phyloP scores from a whole-genome alignment of 1,140 invertebrate species.

The Dufourea novaeangliae region DNA sequence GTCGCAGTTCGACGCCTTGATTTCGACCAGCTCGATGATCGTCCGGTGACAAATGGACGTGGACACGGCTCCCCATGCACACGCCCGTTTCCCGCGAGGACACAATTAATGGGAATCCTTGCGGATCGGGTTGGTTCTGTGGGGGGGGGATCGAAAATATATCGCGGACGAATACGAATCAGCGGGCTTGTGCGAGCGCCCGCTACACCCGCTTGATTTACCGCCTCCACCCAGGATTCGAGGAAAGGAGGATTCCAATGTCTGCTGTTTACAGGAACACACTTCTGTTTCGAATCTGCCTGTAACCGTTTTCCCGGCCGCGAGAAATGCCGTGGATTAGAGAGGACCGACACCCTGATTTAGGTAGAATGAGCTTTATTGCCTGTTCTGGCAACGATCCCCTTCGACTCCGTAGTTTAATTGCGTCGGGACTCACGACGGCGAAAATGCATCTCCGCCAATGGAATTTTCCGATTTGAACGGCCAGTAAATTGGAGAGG shows the following conservation, averaged over 20 bases:
- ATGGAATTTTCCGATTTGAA: not conserved
- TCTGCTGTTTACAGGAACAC: not conserved
- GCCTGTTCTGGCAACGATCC: not conserved
- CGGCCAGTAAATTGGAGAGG: too few relatives aligned
- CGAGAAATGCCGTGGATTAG: constrained; percentile 40
- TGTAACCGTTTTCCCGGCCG: not conserved
- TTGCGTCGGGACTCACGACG: not conserved
- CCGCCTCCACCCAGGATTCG: not conserved
- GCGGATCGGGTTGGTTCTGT: not conserved
- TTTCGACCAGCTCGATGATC: constrained; percentile 36
- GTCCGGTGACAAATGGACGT: constrained; percentile 29
- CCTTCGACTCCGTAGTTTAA: constrained; percentile 2
- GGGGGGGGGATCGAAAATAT: constrained; percentile 17
- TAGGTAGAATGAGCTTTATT: constrained; percentile 25
- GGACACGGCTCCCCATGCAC: not conserved
- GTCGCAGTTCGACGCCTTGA: constrained; percentile 35
- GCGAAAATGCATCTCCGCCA: not conserved
- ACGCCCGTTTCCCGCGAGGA: not conserved
- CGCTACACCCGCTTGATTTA: constrained; percentile 13
- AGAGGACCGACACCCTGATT: constrained; percentile 5
- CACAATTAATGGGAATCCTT: constrained; percentile 42
- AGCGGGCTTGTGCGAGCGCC: too few relatives aligned
- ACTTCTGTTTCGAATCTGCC: constrained; percentile 29
- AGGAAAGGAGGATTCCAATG: constrained; percentile 30
- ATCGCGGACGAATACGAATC: constrained; percentile 37